These are phyloP conservation scores for Archaeoteleia sp. DNA, from an alignment of 2,888 invertebrate genomes.

Conservation along the genomic window DNA sequence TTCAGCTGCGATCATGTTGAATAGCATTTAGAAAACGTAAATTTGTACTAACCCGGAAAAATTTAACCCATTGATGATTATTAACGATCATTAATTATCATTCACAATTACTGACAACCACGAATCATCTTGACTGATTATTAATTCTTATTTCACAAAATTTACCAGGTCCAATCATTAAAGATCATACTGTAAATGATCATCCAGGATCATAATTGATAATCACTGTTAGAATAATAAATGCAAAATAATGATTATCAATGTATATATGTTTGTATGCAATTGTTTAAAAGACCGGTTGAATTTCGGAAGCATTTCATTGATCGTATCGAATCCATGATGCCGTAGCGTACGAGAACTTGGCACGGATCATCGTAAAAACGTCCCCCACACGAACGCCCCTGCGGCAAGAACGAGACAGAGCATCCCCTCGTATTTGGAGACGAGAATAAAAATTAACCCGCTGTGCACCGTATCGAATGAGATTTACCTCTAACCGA, in stretches of 20 bases:
- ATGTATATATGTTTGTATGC: conserved; percentile 10
- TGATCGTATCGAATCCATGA: conserved; percentile 43
- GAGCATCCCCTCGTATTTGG: conserved; percentile 25
- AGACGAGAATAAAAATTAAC: conserved; percentile 48
- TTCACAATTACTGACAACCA: no score
- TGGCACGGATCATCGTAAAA: conserved; percentile 48
- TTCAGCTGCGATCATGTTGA: conserved; percentile 33
- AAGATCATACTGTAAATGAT: no score
- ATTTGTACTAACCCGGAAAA: conserved; percentile 3
- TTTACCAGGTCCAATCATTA: no score
- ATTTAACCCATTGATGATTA: no score
- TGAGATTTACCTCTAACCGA: conserved; percentile 51
- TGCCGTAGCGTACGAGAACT: conserved; percentile 40
- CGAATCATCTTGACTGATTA: no score
- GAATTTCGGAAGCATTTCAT: conserved; percentile 30
- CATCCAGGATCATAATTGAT: no score
- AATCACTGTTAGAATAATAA: conserved; percentile 22
- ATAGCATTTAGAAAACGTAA: conserved; percentile 18
- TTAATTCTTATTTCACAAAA: no score
- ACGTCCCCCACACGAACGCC: conserved; percentile 37
- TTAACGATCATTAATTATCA: no score
- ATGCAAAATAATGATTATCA: no score
- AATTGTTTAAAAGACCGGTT: conserved; percentile 30
- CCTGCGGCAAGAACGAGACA: conserved; percentile 33
- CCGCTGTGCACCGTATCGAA: conserved; percentile 44